Base-by-base conservation (phyloP, 2,113 vertebrate species). In the Montifringilla adamsi region DNA sequence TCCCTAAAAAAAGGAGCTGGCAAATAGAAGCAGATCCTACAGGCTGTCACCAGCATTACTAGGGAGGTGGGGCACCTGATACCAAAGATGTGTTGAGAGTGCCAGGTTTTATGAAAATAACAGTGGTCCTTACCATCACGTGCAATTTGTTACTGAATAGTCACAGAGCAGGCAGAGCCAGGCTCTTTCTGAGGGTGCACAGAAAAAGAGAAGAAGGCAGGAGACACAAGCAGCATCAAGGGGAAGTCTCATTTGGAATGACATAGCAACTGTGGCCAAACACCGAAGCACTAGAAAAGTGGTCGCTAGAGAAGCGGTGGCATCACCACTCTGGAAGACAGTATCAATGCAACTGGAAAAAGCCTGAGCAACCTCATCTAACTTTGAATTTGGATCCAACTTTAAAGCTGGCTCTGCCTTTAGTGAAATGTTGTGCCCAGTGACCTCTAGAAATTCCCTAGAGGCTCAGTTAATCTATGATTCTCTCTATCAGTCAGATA, bases 51-150 rank as follows among this genome's bases (percentile, higher is more conserved):
- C 11, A 44, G 14, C 47, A 53, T 2, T 2, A 11, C 13, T 41
- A 41, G 12, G 17, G 10, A 94, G 30, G 13, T 62, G 16, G 5
- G 74, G 43, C 0, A 0, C 9, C 24, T 1, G 3, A 70, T 4
- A 39, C 6, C 9, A 4, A 64, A 44, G 22, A 70, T 6, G 26
- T 20, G 33, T 39, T 87, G 31, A 87, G 43, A 11, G 14, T 1
- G 2, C n/a, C 9, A 43, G 21, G 26, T n/a, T 59, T 76, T 15
- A 33, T 77, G 12, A 58, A 43, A 43, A 10, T 30, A 76, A 21
- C 1, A 73, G 22, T 15, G 13, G 11, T 43, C 35, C 21, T 44
- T 55, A 90, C 5, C 1, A 5, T 33, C 7, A 17, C 0, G 13
- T 15, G 44, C 15, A n/a, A 69, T 24, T 46, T 64, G 8, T 30